Conservation (phyloP, 2,797 vertebrate genomes). For the Xiphorhynchus erythropygius region DNA sequence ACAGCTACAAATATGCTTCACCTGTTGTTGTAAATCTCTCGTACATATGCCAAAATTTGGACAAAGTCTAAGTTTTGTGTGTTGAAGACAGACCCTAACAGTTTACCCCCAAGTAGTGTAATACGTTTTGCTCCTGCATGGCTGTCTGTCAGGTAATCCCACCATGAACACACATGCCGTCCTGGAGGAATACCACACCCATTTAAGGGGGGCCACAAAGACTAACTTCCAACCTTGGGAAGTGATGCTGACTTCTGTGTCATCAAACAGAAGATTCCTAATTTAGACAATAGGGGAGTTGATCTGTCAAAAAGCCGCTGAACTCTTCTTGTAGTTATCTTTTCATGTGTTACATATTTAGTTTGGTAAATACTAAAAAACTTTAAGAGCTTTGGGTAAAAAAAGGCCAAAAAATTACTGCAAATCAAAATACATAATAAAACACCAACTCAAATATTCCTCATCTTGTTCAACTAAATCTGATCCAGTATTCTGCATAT, state of each 20-base stretch:
- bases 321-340: background rate
- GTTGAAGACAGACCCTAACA: background rate
- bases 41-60: background rate
- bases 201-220: background rate
- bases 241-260: background rate
- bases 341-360: background rate
- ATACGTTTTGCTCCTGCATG: background rate
- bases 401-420: background rate
- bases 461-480: background rate
- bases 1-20: background rate
- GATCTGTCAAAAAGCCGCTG: background rate
- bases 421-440: background rate
- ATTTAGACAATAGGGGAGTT: background rate
- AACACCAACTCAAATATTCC: background rate
- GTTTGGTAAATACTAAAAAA: background rate
- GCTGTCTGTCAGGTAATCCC: background rate
- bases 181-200: fast-evolving
- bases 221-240: background rate
- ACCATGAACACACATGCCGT: background rate
- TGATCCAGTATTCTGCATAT: background rate
- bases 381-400: background rate
- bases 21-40: background rate
- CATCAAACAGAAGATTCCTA: background rate
- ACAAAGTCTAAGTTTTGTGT: background rate
- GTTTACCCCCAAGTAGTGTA: background rate